Evolutionary conservation across 2,797 vertebrate species (phyloP).

Genomic region (Sebastes alutus): DNA sequence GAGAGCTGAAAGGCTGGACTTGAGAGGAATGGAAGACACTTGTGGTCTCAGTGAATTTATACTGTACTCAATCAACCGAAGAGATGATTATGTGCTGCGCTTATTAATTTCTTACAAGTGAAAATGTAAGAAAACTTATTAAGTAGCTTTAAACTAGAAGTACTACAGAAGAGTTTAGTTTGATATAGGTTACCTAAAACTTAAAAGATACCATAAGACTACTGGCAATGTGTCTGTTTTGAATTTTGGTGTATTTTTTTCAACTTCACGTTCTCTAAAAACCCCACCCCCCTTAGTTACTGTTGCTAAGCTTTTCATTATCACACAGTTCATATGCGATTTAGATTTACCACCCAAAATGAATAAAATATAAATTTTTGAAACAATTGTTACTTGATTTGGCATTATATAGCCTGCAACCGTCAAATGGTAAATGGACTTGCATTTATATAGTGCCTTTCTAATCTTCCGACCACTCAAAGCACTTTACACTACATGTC

Average conservation of each 20-base stretch:
- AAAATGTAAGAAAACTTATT: slow-evolving; percentile 30
- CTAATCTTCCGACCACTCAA: too few relatives aligned
- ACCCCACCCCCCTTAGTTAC: too few relatives aligned
- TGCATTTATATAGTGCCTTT: too few relatives aligned
- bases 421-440: too few relatives aligned
- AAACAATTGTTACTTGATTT: neutral
- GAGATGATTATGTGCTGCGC: slow-evolving; percentile 34
- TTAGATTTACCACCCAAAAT: neutral
- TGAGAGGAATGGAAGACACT: slow-evolving; percentile 33
- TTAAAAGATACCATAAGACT: neutral
- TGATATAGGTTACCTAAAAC: neutral
- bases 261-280: too few relatives aligned
- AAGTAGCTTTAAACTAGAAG: slow-evolving; percentile 4
- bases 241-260: neutral
- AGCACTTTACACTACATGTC: too few relatives aligned
- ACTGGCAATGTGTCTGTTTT: neutral
- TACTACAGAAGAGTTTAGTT: neutral
- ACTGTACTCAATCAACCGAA: slow-evolving; percentile 25
- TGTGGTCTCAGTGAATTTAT: slow-evolving; percentile 48
- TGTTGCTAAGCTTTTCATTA: neutral
- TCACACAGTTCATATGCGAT: neutral
- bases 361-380: neutral
- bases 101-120: slow-evolving; percentile 30
- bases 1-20: slow-evolving; percentile 38
- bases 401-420: neutral